phyloP scores from a whole-genome alignment of 2,113 vertebrate genomes.

The Plectropomus leopardus region DNA sequence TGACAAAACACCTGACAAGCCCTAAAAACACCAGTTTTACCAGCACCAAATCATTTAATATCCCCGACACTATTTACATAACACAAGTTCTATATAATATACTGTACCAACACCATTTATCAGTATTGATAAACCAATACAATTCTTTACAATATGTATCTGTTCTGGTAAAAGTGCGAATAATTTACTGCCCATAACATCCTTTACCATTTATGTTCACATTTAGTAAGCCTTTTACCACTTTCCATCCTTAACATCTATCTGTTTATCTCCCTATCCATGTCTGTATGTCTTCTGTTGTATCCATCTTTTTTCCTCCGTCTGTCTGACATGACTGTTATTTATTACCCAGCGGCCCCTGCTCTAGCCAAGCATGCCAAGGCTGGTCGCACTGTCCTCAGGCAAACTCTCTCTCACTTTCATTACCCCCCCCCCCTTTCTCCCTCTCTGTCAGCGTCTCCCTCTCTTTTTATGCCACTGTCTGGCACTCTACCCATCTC shows the following conservation, averaged over 20 bases:
- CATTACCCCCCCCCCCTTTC: slow-evolving; percentile 31
- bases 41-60: not conserved
- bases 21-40: too few species aligned
- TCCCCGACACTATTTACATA: not conserved
- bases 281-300: not conserved
- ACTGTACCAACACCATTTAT: too few species aligned
- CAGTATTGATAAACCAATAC: not conserved
- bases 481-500: slow-evolving; percentile 44
- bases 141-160: not conserved
- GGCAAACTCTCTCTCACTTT: slow-evolving; percentile 50
- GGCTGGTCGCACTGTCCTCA: slow-evolving; percentile 52
- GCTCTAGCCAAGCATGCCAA: slow-evolving; percentile 47
- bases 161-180: not conserved
- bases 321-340: slow-evolving; percentile 50
- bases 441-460: not conserved
- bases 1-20: too few species aligned
- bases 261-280: not conserved
- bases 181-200: too few species aligned
- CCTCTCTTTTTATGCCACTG: not conserved
- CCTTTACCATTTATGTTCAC: not conserved
- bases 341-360: slow-evolving; percentile 62
- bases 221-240: not conserved
- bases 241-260: not conserved
- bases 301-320: slow-evolving; percentile 6
- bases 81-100: not conserved